These are phyloP conservation scores for Gymnoscopelus microlampas DNA, from an alignment of 2,797 vertebrate species.

Conservation along the genomic window DNA sequence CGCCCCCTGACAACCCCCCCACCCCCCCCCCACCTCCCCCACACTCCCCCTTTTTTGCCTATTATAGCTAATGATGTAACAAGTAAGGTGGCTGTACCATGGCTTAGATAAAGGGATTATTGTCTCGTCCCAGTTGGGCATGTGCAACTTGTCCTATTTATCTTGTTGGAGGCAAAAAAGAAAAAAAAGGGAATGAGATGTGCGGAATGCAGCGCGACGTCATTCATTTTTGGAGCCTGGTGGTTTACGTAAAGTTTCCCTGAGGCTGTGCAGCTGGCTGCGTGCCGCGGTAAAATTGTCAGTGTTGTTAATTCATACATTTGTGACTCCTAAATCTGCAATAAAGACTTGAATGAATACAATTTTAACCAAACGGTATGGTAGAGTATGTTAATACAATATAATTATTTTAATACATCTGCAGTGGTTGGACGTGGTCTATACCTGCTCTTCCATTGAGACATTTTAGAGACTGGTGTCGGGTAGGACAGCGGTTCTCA, in stretches of 20 bases:
- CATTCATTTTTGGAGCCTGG: slow-evolving; percentile 45
- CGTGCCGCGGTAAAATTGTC: slow-evolving; percentile 4
- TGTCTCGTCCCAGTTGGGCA: slow-evolving; percentile 63
- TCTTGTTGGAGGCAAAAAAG: slow-evolving; percentile 28
- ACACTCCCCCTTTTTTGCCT: slow-evolving; percentile 18
- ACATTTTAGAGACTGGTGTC: no score
- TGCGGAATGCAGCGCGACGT: slow-evolving; percentile 45
- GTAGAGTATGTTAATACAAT: no score
- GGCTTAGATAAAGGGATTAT: slow-evolving; percentile 78
- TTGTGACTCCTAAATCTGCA: no score
- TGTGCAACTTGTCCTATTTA: slow-evolving; percentile 67
- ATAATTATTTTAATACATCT: no score
- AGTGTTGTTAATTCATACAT: no score
- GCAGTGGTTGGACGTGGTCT: no score
- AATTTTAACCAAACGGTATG: no score
- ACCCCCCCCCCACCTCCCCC: slow-evolving; percentile 14
- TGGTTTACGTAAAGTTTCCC: slow-evolving; percentile 44
- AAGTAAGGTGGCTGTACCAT: slow-evolving; percentile 68
- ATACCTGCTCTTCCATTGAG: no score
- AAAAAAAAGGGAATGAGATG: slow-evolving; percentile 42
- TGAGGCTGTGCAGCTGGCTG: slow-evolving; percentile 32
- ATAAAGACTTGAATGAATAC: no score
- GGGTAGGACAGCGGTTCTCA: no score
- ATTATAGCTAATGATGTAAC: slow-evolving; percentile 76
- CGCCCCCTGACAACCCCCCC: slow-evolving; percentile 17